Evolutionary conservation across 2,888 invertebrate genomes (phyloP).

Genomic region (Drosophila yooni): DNA sequence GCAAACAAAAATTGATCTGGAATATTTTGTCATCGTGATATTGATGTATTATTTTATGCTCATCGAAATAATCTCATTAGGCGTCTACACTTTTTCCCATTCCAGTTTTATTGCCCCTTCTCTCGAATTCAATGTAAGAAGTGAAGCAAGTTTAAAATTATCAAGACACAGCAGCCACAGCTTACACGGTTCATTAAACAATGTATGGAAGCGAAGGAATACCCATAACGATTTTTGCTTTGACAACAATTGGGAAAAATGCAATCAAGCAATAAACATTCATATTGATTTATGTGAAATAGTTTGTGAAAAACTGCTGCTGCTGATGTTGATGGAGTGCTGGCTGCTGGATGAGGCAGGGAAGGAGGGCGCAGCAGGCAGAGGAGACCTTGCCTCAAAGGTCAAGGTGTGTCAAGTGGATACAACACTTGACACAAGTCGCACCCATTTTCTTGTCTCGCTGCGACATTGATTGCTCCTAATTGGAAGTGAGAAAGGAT

Average conservation of each 20-base stretch:
- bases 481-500: constrained; percentile 56
- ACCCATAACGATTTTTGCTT: constrained; percentile 5
- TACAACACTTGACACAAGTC: constrained; percentile 15
- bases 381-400: constrained; percentile 30
- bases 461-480: constrained; percentile 57
- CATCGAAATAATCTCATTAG: neutral
- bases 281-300: constrained; percentile 47
- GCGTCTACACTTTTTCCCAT: neutral
- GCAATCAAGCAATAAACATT: constrained; percentile 20
- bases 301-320: constrained; percentile 32
- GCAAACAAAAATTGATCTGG: neutral
- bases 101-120: neutral
- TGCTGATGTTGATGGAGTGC: constrained; percentile 13
- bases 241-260: constrained; percentile 18
- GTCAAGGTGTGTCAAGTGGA: constrained; percentile 50
- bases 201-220: neutral
- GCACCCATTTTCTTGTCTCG: constrained; percentile 38
- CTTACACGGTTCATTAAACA: constrained; percentile 32
- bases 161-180: constrained; percentile 16
- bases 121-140: constrained; percentile 3
- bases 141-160: constrained; percentile 5
- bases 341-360: constrained; percentile 6
- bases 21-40: constrained; percentile 15
- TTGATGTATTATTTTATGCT: neutral
- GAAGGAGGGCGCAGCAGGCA: neutral